phyloP scores from a whole-genome alignment of 2,888 invertebrate genomes.

The Trichopria drosophilae region DNA sequence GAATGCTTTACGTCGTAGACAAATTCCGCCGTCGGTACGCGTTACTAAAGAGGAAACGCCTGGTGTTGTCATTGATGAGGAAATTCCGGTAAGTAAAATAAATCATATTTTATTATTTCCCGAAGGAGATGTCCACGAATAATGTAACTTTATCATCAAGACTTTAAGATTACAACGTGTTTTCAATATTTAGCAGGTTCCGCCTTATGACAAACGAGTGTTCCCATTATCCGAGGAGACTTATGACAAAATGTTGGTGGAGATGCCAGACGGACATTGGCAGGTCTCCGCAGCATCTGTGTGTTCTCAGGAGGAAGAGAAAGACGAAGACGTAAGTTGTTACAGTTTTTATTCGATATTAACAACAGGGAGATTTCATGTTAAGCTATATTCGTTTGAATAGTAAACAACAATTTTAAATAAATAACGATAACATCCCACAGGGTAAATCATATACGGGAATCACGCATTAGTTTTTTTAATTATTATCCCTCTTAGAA shows the following conservation, averaged over 20 bases:
- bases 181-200: slow-evolving; percentile 60
- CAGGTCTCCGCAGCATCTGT: slow-evolving; percentile 50
- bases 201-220: slow-evolving; percentile 73
- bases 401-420: no score
- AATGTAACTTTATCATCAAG: no score
- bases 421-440: no score
- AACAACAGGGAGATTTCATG: no score
- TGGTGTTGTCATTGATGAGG: slow-evolving; percentile 46
- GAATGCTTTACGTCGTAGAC: slow-evolving; percentile 51
- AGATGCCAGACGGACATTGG: slow-evolving; percentile 70
- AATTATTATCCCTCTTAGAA: no score
- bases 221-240: slow-evolving; percentile 75
- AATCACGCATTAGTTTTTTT: no score
- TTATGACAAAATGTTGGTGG: slow-evolving; percentile 70
- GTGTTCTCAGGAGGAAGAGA: slow-evolving; percentile 53
- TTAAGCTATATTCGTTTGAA: no score
- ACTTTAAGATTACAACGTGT: not conserved
- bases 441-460: no score
- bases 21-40: slow-evolving; percentile 46
- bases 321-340: slow-evolving; percentile 53
- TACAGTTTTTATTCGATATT: no score
- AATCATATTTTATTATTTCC: slow-evolving; percentile 10
- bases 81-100: slow-evolving; percentile 48
- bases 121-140: not conserved
- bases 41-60: slow-evolving; percentile 48